Percentiles rank a stretch among this genome's conserved stretches.
These are phyloP conservation scores for Bombus sibiricus DNA, from an alignment of 1,140 invertebrate species.

Conservation along the genomic window DNA sequence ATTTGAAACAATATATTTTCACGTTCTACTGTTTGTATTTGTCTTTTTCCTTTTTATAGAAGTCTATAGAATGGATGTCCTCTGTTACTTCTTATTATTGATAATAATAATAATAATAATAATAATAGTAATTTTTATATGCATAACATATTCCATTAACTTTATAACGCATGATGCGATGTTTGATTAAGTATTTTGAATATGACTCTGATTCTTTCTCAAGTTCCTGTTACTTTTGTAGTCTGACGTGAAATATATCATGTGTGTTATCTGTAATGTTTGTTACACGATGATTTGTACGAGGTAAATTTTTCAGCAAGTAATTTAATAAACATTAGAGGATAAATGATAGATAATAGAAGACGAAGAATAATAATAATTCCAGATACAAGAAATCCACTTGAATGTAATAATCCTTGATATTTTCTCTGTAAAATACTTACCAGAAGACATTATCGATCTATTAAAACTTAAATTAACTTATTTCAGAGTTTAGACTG, in stretches of 20 bases:
- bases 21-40: neutral
- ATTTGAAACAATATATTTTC: neutral
- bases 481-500: neutral
- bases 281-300: no score
- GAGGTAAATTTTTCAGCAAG: no score
- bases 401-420: no score
- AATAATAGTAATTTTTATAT: neutral
- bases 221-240: neutral
- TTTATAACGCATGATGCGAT: neutral
- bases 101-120: no score
- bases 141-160: no score
- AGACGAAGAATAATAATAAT: neutral
- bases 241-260: no score
- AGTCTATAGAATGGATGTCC: no score
- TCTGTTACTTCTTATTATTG: no score
- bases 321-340: no score
- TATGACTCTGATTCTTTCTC: neutral
- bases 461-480: neutral
- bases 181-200: neutral
- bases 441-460: neutral
- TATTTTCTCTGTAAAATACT: neutral
- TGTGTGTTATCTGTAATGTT: no score
- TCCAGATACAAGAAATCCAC: neutral
- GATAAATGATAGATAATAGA: no score
- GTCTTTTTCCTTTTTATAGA: neutral